These are phyloP conservation scores for Micromussa lordhowensis DNA, from an alignment of 92 coral and sea anemone species.

Conservation along the genomic window DNA sequence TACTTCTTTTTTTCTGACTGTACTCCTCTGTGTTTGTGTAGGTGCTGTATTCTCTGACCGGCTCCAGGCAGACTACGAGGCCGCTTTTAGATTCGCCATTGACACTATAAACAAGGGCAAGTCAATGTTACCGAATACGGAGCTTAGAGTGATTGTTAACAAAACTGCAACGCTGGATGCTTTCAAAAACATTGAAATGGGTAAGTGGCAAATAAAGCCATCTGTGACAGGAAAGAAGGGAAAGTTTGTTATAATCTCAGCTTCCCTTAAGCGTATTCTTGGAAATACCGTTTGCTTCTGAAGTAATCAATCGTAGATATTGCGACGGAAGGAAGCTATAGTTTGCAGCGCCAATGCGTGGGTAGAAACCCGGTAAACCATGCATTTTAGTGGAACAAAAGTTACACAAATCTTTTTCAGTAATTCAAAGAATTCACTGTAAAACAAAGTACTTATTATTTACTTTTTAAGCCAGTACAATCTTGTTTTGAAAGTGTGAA, in stretches of 20 bases:
- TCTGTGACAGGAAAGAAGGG: too few relatives aligned
- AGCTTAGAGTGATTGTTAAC: conserved; percentile 70
- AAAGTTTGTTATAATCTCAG: neutral
- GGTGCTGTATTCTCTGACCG: conserved; percentile 37
- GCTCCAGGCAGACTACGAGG: conserved; percentile 49
- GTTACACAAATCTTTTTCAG: neutral
- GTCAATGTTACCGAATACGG: conserved; percentile 49
- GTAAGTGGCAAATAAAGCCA: conserved; percentile 33
- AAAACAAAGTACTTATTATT: neutral
- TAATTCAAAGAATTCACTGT: neutral
- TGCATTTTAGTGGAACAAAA: too few relatives aligned
- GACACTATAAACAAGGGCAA: conserved; percentile 61
- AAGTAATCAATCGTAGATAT: neutral
- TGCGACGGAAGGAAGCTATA: neutral
- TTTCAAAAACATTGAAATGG: conserved; percentile 72
- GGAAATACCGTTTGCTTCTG: neutral
- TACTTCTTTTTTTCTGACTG: neutral
- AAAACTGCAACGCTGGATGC: conserved; percentile 74
- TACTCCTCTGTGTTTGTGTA: neutral
- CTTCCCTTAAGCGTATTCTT: neutral
- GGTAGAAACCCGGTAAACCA: too few relatives aligned
- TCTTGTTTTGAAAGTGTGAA: neutral
- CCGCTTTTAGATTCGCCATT: conserved; percentile 78
- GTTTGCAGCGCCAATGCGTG: too few relatives aligned
- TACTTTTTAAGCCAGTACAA: neutral